phyloP scores from a whole-genome alignment of 2,888 invertebrate genomes.

The Synanthedon andrenaeformis region DNA sequence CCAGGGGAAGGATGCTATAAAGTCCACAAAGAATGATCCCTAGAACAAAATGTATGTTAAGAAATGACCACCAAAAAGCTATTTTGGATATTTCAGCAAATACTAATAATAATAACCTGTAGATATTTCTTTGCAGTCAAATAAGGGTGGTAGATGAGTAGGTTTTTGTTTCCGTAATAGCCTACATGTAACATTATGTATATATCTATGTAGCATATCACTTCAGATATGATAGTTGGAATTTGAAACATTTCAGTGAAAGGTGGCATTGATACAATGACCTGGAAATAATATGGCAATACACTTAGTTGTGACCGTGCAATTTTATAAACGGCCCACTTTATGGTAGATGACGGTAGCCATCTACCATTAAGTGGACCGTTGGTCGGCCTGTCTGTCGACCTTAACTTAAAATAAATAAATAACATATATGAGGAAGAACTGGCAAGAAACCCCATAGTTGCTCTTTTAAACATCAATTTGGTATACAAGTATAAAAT shows the following conservation, averaged over 20 bases:
- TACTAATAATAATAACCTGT: slow-evolving; percentile 24
- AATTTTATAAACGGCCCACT: neutral
- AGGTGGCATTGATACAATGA: slow-evolving; percentile 50
- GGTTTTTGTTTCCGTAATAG: slow-evolving; percentile 58
- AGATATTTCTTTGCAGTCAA: slow-evolving; percentile 62
- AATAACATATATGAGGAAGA: neutral
- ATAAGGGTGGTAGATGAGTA: slow-evolving; percentile 64
- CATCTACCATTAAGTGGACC: too few relatives aligned
- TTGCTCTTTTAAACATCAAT: too few relatives aligned
- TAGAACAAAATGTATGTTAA: slow-evolving; percentile 17
- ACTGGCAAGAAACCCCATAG: too few relatives aligned
- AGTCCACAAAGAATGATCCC: slow-evolving; percentile 53
- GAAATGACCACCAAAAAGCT: neutral
- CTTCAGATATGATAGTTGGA: slow-evolving; percentile 41
- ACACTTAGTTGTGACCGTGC: too few relatives aligned
- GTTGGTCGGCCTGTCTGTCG: too few relatives aligned
- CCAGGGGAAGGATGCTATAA: slow-evolving; percentile 62
- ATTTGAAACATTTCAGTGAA: slow-evolving; percentile 32
- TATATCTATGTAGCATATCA: slow-evolving; percentile 55
- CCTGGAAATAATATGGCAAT: slow-evolving; percentile 20
- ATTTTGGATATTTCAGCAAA: too few relatives aligned
- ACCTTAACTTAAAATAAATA: too few relatives aligned
- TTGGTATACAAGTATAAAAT: neutral
- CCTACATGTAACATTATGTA: slow-evolving; percentile 65
- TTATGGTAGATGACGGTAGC: too few relatives aligned